Base-by-base conservation (phyloP, 2,797 vertebrate species). In the Brachyalestes nurse region DNA sequence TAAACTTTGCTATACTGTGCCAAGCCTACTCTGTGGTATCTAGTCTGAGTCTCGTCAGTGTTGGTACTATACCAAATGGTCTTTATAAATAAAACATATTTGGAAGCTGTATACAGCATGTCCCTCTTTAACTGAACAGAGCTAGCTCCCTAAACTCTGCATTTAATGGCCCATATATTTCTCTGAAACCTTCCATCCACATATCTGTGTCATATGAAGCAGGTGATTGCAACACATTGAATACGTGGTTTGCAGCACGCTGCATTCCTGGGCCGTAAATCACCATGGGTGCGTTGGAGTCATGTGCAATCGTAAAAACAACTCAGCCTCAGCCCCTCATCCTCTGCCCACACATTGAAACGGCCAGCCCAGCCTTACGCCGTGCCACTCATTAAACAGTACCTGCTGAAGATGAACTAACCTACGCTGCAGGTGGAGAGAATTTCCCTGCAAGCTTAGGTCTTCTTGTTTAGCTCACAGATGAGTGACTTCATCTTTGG, bases 221-320 rank as follows among this genome's bases (percentile, higher is more conserved):
- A 38, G 49, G 28, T 12, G 28, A 40, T 57, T 72, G 51, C 69
- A 72, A n/a, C 70, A 53, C n/a, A 6, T 72, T 72, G 70, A 51
- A 40, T 55, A 47, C 25, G 25, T 55, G 69, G 49, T 28, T 38
- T 72, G 25, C 49, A 23, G 23, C 69, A 55, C 69, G 13, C 55
- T 72, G 49, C 69, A 38, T 19, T 38, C 25, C 51, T 6, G 5
- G 17, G 25, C 49, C 40, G 70, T 71, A 71, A 34, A 71, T 72
- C 51, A n/a, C 25, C 38, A 34, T 7, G 28, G 47, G 28, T 38
- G 70, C 19, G 17, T 28, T 28, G 51, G 51, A 57, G 70, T 72
- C 70, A n/a, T 51, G 70, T 57, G 51, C 49, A 55, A 12, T 19
- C 25, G n/a, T 55, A 72, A 72, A 72, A 72, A 17, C 23, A 16